Base-by-base conservation (phyloP, 2,888 invertebrate species). In the Xylota sylvarum region DNA sequence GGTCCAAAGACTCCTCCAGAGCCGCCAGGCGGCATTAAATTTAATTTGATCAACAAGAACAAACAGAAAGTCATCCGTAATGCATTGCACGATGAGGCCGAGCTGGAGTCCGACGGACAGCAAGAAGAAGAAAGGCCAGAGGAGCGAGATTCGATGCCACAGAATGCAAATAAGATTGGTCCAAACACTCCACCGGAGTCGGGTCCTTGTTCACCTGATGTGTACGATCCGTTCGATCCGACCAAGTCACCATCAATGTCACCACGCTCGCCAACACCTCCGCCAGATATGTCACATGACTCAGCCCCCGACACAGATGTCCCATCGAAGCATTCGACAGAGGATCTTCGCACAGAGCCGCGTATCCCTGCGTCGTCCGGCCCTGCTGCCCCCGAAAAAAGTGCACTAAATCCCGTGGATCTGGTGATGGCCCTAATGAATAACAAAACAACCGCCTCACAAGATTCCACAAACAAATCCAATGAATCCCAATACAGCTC, bases 201-300 rank as follows among this genome's bases (percentile, higher is more conserved):
- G 6, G 95, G 95, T 0, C 95, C 95, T 0, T 95, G 95, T 84
- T 95, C 96, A 12, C 96, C 96, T 0, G 97, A 97, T 92, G 97
- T 95, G 3, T 97, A 97, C 92, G 97, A 97, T 94, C 97, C 97
- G 1, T 97, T 97, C 92, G 97, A 97, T 92, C 97, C 97, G 0
- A 97, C 97, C 7, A 96, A 97, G 91, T 97, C 97, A 0, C 92
- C 93, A 2, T 93, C 93, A 1, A 87, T 91, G 17, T 92, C 92
- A 3, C 92, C 93, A 1, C 90, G 92, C 1, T 92, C 93, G 2
- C 92, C 92, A 50, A 91, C 91, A 32, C 91, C 90, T 9, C 88
- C 90, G 2, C 85, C 89, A 10, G 81, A 82, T 12, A 55, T 73
- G 14, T 73, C 77, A 12, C 81, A 82, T 43, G 86, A 86, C 27